Percentiles rank a stretch among this genome's conserved stretches.
Evolutionary conservation across 2,888 invertebrate species (phyloP).

Genomic region (Empis stercorea): DNA sequence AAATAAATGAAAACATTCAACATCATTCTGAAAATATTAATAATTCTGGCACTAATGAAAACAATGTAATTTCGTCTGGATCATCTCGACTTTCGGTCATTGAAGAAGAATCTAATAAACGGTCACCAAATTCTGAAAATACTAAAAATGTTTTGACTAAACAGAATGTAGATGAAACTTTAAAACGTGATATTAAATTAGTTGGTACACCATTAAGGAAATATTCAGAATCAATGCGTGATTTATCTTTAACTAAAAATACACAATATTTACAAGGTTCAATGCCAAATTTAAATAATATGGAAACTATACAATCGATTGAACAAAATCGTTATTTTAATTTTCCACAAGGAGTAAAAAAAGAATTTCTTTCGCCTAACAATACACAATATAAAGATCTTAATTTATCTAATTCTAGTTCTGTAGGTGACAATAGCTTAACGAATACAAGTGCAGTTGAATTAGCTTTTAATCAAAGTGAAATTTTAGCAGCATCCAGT

Average conservation of each 20-base stretch:
- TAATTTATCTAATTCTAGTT: conserved; percentile 17
- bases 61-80: background rate
- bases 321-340: conserved; percentile 34
- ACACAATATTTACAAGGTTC: conserved; percentile 30
- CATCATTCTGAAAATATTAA: too few species aligned
- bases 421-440: conserved; percentile 13
- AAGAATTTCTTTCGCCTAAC: background rate
- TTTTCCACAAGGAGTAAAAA: background rate
- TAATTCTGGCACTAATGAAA: too few species aligned
- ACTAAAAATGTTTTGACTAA: too few species aligned
- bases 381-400: conserved; percentile 12
- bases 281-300: conserved; percentile 35
- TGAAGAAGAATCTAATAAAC: background rate
- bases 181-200: conserved; percentile 28
- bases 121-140: background rate
- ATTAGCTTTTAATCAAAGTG: conserved; percentile 29
- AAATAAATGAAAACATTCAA: too few species aligned
- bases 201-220: conserved; percentile 32
- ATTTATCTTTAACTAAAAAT: conserved; percentile 24
- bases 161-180: background rate
- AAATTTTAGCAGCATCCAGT: conserved; percentile 36
- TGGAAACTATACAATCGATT: conserved; percentile 29
- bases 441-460: conserved; percentile 24
- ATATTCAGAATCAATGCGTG: conserved; percentile 32
- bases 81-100: background rate